These are phyloP conservation scores for Periparus ater DNA, from an alignment of 2,797 vertebrate genomes.

Conservation along the genomic window DNA sequence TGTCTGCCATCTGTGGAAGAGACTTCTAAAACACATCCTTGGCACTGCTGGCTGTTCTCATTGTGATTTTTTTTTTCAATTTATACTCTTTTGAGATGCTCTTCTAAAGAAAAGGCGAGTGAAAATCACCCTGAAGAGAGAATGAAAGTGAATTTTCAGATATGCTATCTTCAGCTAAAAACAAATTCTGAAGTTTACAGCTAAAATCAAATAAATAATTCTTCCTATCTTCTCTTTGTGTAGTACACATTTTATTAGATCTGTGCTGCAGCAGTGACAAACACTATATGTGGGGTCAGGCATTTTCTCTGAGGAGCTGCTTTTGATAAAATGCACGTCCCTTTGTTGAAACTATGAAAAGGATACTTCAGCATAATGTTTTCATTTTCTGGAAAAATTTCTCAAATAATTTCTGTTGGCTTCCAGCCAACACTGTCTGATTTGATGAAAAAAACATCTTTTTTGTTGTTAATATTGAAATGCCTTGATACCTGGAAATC, in stretches of 20 bases:
- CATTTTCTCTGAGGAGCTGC: neutral
- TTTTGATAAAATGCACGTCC: neutral
- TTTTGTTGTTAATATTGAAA: neutral
- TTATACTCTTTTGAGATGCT: neutral
- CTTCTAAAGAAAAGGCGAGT: neutral
- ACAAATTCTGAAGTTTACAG: neutral
- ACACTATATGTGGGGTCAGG: neutral
- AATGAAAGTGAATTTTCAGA: neutral
- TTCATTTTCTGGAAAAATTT: neutral
- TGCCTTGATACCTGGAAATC: neutral
- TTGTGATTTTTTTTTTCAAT: neutral
- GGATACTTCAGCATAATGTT: neutral
- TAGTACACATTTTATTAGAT: neutral
- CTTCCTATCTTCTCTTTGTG: neutral
- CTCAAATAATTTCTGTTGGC: neutral
- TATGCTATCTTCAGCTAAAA: neutral
- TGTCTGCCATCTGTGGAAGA: neutral
- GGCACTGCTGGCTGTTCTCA: neutral
- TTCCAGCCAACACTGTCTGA: neutral
- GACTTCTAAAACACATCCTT: neutral
- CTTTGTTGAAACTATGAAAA: neutral
- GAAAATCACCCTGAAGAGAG: neutral
- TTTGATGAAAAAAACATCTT: neutral
- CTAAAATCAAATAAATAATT: neutral
- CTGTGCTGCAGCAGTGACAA: neutral